These are phyloP conservation scores for Luperina nickerlii DNA, from an alignment of 2,888 invertebrate genomes.

Conservation along the genomic window DNA sequence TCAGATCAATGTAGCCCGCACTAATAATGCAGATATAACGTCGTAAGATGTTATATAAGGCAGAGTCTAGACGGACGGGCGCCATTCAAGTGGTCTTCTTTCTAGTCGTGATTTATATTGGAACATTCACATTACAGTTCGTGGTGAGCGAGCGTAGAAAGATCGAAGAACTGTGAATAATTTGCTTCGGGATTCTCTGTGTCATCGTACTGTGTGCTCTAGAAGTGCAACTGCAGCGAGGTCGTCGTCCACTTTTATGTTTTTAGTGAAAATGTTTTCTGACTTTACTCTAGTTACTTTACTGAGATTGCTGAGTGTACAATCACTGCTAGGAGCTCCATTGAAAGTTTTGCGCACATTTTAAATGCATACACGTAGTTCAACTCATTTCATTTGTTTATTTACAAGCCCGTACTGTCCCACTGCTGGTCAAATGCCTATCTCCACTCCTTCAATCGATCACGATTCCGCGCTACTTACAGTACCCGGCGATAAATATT, in stretches of 20 bases:
- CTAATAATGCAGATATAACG: conserved; percentile 15
- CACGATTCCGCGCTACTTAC: background rate
- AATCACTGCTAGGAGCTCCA: background rate
- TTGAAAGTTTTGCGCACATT: background rate
- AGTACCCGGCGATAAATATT: no score
- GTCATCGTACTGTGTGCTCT: conserved; percentile 8
- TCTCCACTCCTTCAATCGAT: background rate
- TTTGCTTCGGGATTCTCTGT: conserved; percentile 41
- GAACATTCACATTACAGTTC: conserved; percentile 11
- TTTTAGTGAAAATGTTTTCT: conserved; percentile 9
- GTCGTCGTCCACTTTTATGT: background rate
- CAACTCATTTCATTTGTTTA: background rate
- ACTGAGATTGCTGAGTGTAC: background rate
- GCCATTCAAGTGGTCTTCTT: conserved; percentile 46
- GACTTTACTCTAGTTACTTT: background rate
- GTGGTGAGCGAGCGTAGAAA: conserved; percentile 9
- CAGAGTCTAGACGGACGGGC: conserved; percentile 62
- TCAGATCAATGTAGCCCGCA: conserved; percentile 7
- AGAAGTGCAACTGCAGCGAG: background rate
- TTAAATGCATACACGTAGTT: background rate
- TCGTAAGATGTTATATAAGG: conserved; percentile 42
- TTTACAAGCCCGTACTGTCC: background rate
- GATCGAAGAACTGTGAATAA: conserved; percentile 45
- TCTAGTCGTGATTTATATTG: conserved; percentile 45
- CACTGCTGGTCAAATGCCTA: background rate